Conservation (phyloP, 2,888 invertebrate species). For the Sialis fuliginosa region DNA sequence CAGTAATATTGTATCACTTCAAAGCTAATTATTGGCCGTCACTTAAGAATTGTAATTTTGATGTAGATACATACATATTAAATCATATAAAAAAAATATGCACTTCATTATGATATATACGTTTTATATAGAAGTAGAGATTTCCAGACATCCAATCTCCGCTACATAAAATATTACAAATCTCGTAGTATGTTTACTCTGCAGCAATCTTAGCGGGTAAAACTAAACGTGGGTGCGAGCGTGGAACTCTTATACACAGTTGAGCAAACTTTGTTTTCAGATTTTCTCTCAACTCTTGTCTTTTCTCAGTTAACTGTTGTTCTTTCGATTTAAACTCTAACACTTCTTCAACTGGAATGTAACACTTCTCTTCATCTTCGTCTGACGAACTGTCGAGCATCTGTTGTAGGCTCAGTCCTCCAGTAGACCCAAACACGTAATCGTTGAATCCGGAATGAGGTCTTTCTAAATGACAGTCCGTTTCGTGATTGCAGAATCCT, state of each 20-base stretch:
- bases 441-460: conserved; percentile 17
- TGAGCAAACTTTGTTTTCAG: conserved; percentile 69
- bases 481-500: conserved; percentile 66
- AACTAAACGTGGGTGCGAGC: conserved; percentile 18
- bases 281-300: conserved; percentile 65
- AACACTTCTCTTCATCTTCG: conserved; percentile 46
- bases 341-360: conserved; percentile 80
- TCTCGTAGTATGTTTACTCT: conserved; percentile 14
- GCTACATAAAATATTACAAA: background rate
- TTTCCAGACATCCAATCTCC: background rate
- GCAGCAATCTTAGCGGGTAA: conserved; percentile 23
- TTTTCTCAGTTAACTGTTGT: conserved; percentile 59
- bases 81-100: conserved; percentile 6
- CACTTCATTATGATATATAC: conserved; percentile 6
- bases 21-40: too few relatives aligned
- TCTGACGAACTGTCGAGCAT: conserved; percentile 66
- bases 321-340: conserved; percentile 68
- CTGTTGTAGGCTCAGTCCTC: conserved; percentile 46
- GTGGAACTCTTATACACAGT: conserved; percentile 43
- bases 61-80: background rate
- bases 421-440: conserved; percentile 9
- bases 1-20: too few relatives aligned
- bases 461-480: conserved; percentile 16
- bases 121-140: conserved; percentile 3
- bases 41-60: background rate